A percentile compares a stretch with the other conserved stretches of the same genome.
Evolutionary conservation across 2,888 invertebrate species (phyloP).

Genomic region (Melanostoma scalare): DNA sequence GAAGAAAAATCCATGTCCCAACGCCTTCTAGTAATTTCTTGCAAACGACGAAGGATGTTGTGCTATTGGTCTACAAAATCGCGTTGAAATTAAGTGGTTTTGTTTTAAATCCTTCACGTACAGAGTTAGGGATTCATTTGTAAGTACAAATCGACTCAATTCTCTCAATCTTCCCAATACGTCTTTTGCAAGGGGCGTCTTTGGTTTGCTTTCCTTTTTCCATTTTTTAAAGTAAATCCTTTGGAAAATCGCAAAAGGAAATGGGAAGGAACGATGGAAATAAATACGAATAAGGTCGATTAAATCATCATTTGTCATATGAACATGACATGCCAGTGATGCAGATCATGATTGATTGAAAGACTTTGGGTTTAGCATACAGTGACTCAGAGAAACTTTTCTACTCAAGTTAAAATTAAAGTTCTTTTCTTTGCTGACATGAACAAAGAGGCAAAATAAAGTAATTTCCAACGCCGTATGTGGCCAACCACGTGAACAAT

Average conservation of each 20-base stretch:
- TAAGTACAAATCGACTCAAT: constrained; percentile 66
- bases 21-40: constrained; percentile 32
- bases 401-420: too few species aligned
- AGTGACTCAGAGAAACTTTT: constrained; percentile 17
- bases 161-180: constrained; percentile 53
- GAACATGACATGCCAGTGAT: constrained; percentile 52
- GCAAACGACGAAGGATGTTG: constrained; percentile 36
- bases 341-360: constrained; percentile 40
- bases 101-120: constrained; percentile 82
- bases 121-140: constrained; percentile 72
- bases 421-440: too few species aligned
- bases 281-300: constrained; percentile 65
- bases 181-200: constrained; percentile 55
- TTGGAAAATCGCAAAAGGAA: constrained; percentile 12
- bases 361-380: constrained; percentile 16
- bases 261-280: constrained; percentile 19
- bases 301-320: constrained; percentile 70
- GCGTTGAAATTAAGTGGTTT: constrained; percentile 81
- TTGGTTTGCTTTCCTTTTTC: constrained; percentile 17
- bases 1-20: constrained; percentile 27
- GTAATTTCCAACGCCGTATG: too few species aligned
- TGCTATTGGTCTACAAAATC: constrained; percentile 27
- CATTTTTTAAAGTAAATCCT: constrained; percentile 26
- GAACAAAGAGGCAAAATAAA: too few species aligned
- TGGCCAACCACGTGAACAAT: too few species aligned